Conservation (phyloP, 2,797 vertebrate genomes). For the Setipinna tenuifilis region DNA sequence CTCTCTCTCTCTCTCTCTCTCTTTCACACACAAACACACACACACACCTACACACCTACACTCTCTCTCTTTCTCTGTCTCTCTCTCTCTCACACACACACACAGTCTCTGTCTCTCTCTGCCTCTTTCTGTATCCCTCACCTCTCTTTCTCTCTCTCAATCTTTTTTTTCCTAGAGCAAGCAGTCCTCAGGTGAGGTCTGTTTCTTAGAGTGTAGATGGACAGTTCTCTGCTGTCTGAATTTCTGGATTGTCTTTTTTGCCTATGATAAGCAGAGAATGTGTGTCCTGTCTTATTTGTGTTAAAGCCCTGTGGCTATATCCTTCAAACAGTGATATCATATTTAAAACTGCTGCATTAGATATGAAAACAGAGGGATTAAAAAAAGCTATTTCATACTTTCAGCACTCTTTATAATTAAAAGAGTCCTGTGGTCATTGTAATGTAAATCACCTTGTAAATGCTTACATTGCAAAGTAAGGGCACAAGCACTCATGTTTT, state of each 20-base stretch:
- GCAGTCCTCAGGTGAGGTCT: neutral
- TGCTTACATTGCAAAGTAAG: neutral
- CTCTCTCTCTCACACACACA: too few species aligned
- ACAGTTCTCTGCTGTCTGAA: neutral
- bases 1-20: neutral
- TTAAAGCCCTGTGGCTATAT: neutral
- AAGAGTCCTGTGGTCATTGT: neutral
- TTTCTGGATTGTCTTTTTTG: neutral
- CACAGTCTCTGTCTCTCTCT: too few species aligned
- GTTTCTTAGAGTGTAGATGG: neutral
- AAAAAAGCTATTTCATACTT: neutral
- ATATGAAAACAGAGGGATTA: neutral
- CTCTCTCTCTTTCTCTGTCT: neutral
- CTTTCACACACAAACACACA: neutral
- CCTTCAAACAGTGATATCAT: too few species aligned
- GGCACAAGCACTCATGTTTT: neutral
- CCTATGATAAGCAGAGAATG: neutral
- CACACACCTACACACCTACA: slow-evolving; percentile 32
- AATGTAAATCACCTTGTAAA: neutral
- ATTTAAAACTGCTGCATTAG: neutral
- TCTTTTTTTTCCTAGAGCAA: neutral
- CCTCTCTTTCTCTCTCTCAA: too few species aligned
- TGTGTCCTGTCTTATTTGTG: neutral
- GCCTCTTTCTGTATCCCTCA: too few species aligned
- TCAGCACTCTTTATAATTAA: neutral